These are phyloP conservation scores for Agriopis marginaria DNA, from an alignment of 2,888 invertebrate genomes.

Conservation along the genomic window DNA sequence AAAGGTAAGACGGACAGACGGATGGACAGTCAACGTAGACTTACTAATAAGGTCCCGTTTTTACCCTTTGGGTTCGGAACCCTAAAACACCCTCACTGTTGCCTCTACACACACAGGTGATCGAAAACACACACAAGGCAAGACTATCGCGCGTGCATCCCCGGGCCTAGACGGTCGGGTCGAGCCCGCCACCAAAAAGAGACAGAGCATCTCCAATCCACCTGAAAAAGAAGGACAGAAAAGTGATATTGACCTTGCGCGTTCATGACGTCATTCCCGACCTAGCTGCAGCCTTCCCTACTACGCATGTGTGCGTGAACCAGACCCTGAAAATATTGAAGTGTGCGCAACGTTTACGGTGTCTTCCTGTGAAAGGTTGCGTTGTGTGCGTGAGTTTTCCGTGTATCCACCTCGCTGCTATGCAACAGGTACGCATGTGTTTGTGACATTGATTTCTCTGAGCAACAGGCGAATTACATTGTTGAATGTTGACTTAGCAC, in stretches of 20 bases:
- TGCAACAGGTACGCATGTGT: conserved; percentile 73
- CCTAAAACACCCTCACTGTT: not conserved
- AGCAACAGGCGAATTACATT: conserved; percentile 71
- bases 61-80: no score
- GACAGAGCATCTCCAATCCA: conserved; percentile 47
- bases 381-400: conserved; percentile 47
- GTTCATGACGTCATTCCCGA: conserved; percentile 86
- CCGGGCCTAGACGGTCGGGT: conserved; percentile 73
- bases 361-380: conserved; percentile 31
- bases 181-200: conserved; percentile 65
- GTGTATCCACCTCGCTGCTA: conserved; percentile 44
- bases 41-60: no score
- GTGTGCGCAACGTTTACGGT: conserved; percentile 40
- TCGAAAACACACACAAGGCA: conserved; percentile 22
- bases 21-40: no score
- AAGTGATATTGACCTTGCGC: conserved; percentile 85
- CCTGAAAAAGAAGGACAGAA: conserved; percentile 58
- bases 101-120: conserved; percentile 9
- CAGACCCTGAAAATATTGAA: conserved; percentile 76
- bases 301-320: conserved; percentile 73
- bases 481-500: conserved; percentile 42
- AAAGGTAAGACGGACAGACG: no score
- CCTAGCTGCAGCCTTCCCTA: conserved; percentile 84
- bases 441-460: conserved; percentile 77
- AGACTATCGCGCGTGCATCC: conserved; percentile 61